Evolutionary conservation across 1,140 invertebrate species (phyloP).

Genomic region (Leptinotarsa texana): DNA sequence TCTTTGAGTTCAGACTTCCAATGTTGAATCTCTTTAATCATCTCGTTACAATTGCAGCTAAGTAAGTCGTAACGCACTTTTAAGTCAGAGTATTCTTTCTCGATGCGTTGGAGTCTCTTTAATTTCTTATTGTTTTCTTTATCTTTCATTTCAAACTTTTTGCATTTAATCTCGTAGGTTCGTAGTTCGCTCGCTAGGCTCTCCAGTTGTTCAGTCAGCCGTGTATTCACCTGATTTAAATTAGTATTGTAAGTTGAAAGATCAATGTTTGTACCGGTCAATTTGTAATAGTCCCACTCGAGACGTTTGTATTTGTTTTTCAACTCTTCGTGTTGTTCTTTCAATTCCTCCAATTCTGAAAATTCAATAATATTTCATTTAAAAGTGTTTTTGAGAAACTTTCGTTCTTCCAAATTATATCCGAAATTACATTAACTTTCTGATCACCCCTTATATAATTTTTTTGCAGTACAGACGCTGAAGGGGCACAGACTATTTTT

Average conservation of each 20-base stretch:
- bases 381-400: not conserved
- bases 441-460: too few species aligned
- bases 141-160: not conserved
- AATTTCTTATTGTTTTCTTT: not conserved
- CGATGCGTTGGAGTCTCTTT: not conserved
- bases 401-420: too few species aligned
- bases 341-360: not conserved
- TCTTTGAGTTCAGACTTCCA: not conserved
- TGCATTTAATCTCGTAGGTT: not conserved
- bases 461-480: too few species aligned
- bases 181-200: not conserved
- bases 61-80: not conserved
- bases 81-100: not conserved
- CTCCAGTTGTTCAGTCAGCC: not conserved
- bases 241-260: constrained; percentile 3
- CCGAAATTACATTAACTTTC: too few species aligned
- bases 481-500: too few species aligned
- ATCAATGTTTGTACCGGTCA: constrained; percentile 1
- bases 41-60: not conserved
- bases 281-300: not conserved
- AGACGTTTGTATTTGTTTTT: not conserved
- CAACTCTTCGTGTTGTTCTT: not conserved
- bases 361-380: not conserved
- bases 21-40: not conserved
- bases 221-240: not conserved